A percentile compares a stretch with the other conserved stretches of the same genome.
Conservation (phyloP, 2,888 invertebrate species). For the Sinotaia quadrata region DNA sequence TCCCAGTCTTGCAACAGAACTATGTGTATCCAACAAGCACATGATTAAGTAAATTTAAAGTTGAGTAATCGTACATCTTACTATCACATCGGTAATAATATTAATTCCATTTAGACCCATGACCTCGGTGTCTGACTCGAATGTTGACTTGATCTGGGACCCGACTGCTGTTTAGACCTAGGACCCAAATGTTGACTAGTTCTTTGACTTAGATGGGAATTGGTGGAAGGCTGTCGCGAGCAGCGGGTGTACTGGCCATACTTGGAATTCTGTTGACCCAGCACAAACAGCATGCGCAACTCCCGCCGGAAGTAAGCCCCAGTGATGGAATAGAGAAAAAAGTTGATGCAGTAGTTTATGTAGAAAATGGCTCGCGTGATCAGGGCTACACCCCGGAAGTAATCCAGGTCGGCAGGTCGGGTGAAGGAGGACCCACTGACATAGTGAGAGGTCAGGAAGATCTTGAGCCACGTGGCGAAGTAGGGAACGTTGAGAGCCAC, state of each 20-base stretch:
- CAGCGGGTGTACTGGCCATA: constrained; percentile 26
- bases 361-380: constrained; percentile 63
- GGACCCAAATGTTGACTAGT: background rate
- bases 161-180: no score
- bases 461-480: constrained; percentile 64
- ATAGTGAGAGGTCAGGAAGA: constrained; percentile 38
- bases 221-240: constrained; percentile 20
- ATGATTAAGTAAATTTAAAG: no score
- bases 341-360: constrained; percentile 67
- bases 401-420: constrained; percentile 27
- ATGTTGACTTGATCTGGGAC: no score
- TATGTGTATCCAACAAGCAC: no score
- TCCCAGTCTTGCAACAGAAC: no score
- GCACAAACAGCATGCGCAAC: constrained; percentile 45
- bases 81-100: no score
- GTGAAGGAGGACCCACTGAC: constrained; percentile 16
- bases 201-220: background rate
- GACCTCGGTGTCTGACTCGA: no score
- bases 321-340: constrained; percentile 66
- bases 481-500: constrained; percentile 66
- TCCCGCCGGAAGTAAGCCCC: constrained; percentile 64
- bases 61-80: no score
- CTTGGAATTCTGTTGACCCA: constrained; percentile 29
- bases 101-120: no score
- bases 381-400: constrained; percentile 48